These are phyloP conservation scores for Tetramorium alpestre DNA, from an alignment of 1,140 invertebrate genomes.

Conservation along the genomic window DNA sequence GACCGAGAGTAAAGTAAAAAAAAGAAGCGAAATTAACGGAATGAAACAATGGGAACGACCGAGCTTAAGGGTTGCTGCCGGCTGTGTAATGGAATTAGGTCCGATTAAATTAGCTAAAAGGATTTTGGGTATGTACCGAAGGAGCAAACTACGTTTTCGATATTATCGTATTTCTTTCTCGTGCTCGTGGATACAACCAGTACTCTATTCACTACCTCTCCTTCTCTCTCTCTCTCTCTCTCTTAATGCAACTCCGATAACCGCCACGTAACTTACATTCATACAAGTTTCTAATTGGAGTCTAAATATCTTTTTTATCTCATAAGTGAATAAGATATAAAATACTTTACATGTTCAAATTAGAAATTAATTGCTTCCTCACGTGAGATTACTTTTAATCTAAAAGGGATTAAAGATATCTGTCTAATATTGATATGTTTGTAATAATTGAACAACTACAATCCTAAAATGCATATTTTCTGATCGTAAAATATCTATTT, in stretches of 20 bases:
- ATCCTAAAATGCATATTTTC: constrained; percentile 1
- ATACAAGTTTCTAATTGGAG: neutral
- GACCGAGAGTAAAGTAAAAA: constrained; percentile 54
- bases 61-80: constrained; percentile 63
- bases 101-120: constrained; percentile 76
- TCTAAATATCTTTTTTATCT: neutral
- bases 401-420: neutral
- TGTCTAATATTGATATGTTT: neutral
- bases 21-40: constrained; percentile 68
- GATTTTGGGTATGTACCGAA: constrained; percentile 63
- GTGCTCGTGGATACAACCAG: constrained; percentile 16
- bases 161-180: constrained; percentile 63
- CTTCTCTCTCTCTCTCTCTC: neutral
- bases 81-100: constrained; percentile 72
- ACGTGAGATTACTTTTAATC: neutral
- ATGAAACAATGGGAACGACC: constrained; percentile 65
- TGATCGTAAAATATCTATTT: too few relatives aligned
- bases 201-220: neutral
- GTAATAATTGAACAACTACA: neutral
- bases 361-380: neutral
- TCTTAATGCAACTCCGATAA: constrained; percentile 4
- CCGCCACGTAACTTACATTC: neutral
- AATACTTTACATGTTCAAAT: neutral
- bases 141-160: constrained; percentile 60
- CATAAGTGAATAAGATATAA: neutral